These are phyloP conservation scores for Tachina lurida DNA, from an alignment of 2,888 invertebrate species.

Conservation along the genomic window DNA sequence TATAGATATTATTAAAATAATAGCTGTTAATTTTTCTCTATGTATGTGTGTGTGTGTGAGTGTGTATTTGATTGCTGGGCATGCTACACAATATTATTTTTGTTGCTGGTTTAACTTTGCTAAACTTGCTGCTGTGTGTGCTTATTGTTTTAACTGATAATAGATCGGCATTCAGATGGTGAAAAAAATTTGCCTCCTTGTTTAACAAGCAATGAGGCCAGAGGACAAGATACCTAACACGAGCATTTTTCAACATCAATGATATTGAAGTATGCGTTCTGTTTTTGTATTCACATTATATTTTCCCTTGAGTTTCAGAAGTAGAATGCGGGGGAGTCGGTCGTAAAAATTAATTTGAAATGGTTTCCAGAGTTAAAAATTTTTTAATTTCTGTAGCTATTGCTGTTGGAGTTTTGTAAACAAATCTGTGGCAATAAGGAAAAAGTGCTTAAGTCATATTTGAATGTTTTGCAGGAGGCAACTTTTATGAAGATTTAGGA, in stretches of 20 bases:
- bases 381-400: conserved; percentile 24
- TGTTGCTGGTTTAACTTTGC: conserved; percentile 36
- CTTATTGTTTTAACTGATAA: conserved; percentile 71
- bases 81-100: conserved; percentile 33
- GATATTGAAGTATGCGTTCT: conserved; percentile 68
- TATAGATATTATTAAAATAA: too few relatives aligned
- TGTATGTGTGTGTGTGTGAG: neutral
- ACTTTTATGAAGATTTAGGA: too few relatives aligned
- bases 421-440: too few relatives aligned
- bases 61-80: conserved; percentile 50
- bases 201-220: conserved; percentile 75
- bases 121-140: conserved; percentile 33
- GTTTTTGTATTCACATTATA: conserved; percentile 29
- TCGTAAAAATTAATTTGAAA: conserved; percentile 71
- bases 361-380: conserved; percentile 51
- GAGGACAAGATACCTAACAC: conserved; percentile 75
- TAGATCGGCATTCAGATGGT: conserved; percentile 74
- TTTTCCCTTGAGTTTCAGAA: conserved; percentile 27
- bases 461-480: too few relatives aligned
- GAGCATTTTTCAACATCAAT: conserved; percentile 71
- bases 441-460: too few relatives aligned
- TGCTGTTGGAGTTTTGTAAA: conserved; percentile 54
- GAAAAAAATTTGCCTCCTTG: conserved; percentile 74
- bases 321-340: conserved; percentile 70
- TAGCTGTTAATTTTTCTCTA: too few relatives aligned